Base-by-base conservation (phyloP, 2,113 vertebrate genomes). In the Nyctereutes procyonoides region DNA sequence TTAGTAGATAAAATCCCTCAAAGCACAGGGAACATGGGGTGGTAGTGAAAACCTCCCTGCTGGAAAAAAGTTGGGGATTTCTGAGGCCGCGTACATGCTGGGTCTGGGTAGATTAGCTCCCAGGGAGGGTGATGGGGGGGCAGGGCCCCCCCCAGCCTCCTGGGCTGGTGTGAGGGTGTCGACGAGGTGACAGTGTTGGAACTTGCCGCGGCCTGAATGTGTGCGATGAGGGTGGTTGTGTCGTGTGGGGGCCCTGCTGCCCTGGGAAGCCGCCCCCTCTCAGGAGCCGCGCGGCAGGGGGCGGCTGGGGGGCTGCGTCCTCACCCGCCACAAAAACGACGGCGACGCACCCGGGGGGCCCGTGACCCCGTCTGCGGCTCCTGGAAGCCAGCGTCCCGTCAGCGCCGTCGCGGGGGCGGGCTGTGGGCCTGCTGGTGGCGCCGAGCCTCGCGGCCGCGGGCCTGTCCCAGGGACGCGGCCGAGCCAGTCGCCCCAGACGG, bases 1-100 rank as follows among this genome's bases (percentile, higher is more conserved):
- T 84, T 87, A 43, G 28, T 51, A 91, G 74, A 92, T 77, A 76
- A 94, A 93, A 83, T 79, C 43, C 90, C 92, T 92, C 65, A 89
- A 95, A 85, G 28, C 82, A 71, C 35, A 79, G 90, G 53, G 32
- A 85, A 82, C 79, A 28, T 55, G 81, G 24, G 30, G 24, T 69
- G 82, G 84, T 94, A 55, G 73, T 51, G 48, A 81, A 83, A 88
- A 67, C 38, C 48, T 63, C 22, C 38, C 30, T 77, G 20, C 17
- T 77, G 48, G 81, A 32, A 69, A 94, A 60, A 69, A 17, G 32
- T 6, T 55, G 58, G 13, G 28, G 76, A 62, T 43, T n/a, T n/a
- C 55, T 71, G 67, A 88, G 53, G 55, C 73, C 74, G n/a, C 20
- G 24, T 82, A 51, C 35, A 43, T 48, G 55, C 53, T 74, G 65